Percentiles rank a stretch among this genome's conserved stretches.
Evolutionary conservation across 2,797 vertebrate species (phyloP).

Genomic region (Takifugu ocellatus): DNA sequence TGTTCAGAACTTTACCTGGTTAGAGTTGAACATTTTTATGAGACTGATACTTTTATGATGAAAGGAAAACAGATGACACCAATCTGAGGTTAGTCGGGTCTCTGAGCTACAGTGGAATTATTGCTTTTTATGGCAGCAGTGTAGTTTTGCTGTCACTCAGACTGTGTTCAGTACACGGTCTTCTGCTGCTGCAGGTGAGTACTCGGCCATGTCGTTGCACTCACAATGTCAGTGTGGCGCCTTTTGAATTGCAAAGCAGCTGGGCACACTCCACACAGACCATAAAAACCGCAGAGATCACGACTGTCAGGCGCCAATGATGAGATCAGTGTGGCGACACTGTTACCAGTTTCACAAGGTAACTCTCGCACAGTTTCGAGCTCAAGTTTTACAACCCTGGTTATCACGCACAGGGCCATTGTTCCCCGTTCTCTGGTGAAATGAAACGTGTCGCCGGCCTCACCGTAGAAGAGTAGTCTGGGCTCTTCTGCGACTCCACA

Average conservation of each 20-base stretch:
- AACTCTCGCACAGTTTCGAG: constrained; percentile 25
- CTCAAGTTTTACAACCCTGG: constrained; percentile 53
- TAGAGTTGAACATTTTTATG: no score
- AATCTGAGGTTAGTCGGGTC: constrained; percentile 30
- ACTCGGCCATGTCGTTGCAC: constrained; percentile 48
- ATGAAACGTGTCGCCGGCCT: constrained; percentile 34
- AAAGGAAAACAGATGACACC: constrained; percentile 5
- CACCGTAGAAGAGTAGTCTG: constrained; percentile 79
- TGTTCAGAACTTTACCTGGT: no score
- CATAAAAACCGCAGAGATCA: constrained; percentile 68
- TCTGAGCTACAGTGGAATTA: constrained; percentile 37
- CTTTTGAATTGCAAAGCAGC: constrained; percentile 74
- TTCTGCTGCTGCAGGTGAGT: constrained; percentile 50
- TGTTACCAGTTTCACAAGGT: constrained; percentile 45
- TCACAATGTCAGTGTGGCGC: constrained; percentile 62
- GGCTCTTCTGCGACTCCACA: constrained; percentile 74
- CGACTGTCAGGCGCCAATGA: constrained; percentile 68
- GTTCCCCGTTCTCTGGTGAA: constrained; percentile 39
- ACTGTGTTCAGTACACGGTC: constrained; percentile 26
- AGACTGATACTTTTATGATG: no score
- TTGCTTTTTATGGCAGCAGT: constrained; percentile 33
- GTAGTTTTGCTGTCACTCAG: constrained; percentile 47
- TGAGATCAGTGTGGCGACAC: constrained; percentile 45
- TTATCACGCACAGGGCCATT: constrained; percentile 35
- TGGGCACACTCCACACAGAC: constrained; percentile 63